Conservation (phyloP, 1,140 invertebrate genomes). For the Cotesia glomerata region DNA sequence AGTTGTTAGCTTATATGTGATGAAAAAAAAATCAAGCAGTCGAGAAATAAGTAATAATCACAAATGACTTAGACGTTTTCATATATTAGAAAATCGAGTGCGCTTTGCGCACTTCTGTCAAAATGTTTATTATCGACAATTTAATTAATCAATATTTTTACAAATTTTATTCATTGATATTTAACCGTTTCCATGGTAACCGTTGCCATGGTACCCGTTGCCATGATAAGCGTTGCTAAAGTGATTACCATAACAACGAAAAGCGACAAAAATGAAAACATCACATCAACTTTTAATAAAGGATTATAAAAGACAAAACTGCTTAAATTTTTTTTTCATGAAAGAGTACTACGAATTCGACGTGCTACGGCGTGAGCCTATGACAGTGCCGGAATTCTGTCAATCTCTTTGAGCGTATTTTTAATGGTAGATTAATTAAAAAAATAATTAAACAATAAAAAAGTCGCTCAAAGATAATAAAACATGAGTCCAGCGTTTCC, state of each 20-base stretch:
- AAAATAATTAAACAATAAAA: conserved; percentile 13
- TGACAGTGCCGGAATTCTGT: conserved; percentile 30
- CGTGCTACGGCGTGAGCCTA: conserved; percentile 63
- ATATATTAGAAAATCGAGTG: neutral
- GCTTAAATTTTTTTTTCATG: neutral
- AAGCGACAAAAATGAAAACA: too few relatives aligned
- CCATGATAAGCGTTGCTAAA: too few relatives aligned
- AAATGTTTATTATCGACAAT: too few relatives aligned
- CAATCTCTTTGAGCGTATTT: conserved; percentile 7
- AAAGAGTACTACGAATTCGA: conserved; percentile 35
- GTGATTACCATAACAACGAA: too few relatives aligned
- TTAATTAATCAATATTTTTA: too few relatives aligned
- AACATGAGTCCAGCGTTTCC: conserved; percentile 32
- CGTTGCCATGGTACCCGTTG: too few relatives aligned
- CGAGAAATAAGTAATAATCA: neutral
- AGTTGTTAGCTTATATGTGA: neutral
- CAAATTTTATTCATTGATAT: too few relatives aligned
- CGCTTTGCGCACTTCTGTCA: too few relatives aligned
- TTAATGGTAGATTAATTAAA: neutral
- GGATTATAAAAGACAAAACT: neutral
- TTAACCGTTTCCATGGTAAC: too few relatives aligned
- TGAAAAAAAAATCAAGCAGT: conserved; percentile 14
- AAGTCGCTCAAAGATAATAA: neutral
- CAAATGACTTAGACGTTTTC: neutral
- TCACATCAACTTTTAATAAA: too few relatives aligned